These are phyloP conservation scores for Dasyprocta punctata DNA, from an alignment of 2,113 vertebrate genomes.

Conservation along the genomic window DNA sequence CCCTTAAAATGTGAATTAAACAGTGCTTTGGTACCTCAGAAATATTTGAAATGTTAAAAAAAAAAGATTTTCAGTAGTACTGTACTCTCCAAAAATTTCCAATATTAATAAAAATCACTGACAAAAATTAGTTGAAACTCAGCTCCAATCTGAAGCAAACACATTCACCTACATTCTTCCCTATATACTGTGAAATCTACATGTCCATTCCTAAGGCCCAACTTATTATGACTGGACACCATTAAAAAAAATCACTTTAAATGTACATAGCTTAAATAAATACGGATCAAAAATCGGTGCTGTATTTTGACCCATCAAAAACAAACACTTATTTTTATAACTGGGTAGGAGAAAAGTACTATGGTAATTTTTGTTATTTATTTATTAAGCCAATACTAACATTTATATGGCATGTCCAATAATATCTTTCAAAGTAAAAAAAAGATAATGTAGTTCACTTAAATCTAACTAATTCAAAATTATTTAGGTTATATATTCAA, in stretches of 20 bases:
- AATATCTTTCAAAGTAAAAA: slow-evolving; percentile 53
- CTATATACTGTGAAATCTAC: slow-evolving; percentile 46
- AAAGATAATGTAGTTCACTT: slow-evolving; percentile 24
- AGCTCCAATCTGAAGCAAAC: slow-evolving; percentile 54
- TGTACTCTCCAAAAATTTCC: slow-evolving; percentile 28
- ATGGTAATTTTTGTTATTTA: slow-evolving; percentile 36
- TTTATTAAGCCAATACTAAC: slow-evolving; percentile 52
- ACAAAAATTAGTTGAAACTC: slow-evolving; percentile 48
- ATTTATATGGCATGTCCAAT: slow-evolving; percentile 41
- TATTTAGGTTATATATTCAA: slow-evolving; percentile 53
- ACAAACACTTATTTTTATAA: slow-evolving; percentile 55
- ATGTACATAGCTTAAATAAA: slow-evolving; percentile 52
- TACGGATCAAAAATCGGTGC: slow-evolving; percentile 29
- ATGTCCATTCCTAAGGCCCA: slow-evolving; percentile 8
- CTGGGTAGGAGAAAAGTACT: not conserved
- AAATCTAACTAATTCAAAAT: slow-evolving; percentile 54
- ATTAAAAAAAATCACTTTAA: slow-evolving; percentile 55
- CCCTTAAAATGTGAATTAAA: slow-evolving; percentile 53
- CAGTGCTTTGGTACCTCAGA: slow-evolving; percentile 71
- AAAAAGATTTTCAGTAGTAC: slow-evolving; percentile 23
- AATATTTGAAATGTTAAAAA: slow-evolving; percentile 49
- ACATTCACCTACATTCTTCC: slow-evolving; percentile 55
- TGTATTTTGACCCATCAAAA: slow-evolving; percentile 26
- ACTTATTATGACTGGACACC: not conserved
- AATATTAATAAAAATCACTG: slow-evolving; percentile 60